A percentile compares a stretch with the other conserved stretches of the same genome.
These are phyloP conservation scores for Opisthograptis luteolata DNA, from an alignment of 2,888 invertebrate species.

Conservation along the genomic window DNA sequence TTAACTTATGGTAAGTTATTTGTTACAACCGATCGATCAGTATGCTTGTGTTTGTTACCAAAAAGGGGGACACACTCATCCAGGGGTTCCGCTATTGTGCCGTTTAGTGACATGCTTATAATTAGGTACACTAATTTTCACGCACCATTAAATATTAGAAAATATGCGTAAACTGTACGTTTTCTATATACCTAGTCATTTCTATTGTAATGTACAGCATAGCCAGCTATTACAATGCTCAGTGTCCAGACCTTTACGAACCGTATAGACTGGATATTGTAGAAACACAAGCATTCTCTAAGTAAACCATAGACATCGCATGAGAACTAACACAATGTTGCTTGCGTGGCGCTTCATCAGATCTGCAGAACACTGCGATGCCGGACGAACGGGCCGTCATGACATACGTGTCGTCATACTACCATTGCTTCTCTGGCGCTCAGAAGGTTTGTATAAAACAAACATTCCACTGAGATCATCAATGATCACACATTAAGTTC, in stretches of 20 bases:
- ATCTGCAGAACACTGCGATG: slow-evolving; percentile 99
- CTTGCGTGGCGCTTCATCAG: slow-evolving; percentile 86
- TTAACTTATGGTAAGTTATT: slow-evolving; percentile 56
- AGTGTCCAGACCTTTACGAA: slow-evolving; percentile 10
- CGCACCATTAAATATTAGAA: slow-evolving; percentile 42
- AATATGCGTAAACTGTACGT: slow-evolving; percentile 35
- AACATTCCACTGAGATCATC: slow-evolving; percentile 32
- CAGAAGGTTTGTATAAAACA: slow-evolving; percentile 93
- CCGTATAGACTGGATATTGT: slow-evolving; percentile 7
- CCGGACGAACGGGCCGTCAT: slow-evolving; percentile 99
- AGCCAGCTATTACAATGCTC: slow-evolving; percentile 16
- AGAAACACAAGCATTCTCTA: slow-evolving; percentile 55
- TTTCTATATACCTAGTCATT: slow-evolving; percentile 29
- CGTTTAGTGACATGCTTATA: slow-evolving; percentile 34
- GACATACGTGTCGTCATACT: slow-evolving; percentile 99
- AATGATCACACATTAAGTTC: slow-evolving; percentile 46
- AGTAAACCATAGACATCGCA: slow-evolving; percentile 60
- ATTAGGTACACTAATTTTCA: slow-evolving; percentile 43
- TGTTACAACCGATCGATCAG: slow-evolving; percentile 41
- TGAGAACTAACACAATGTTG: slow-evolving; percentile 77
- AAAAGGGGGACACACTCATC: slow-evolving; percentile 23
- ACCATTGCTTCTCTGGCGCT: slow-evolving; percentile 99
- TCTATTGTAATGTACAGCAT: slow-evolving; percentile 22
- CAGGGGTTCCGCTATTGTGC: slow-evolving; percentile 25
- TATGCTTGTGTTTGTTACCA: slow-evolving; percentile 55